Base-by-base conservation (phyloP, 2,888 invertebrate genomes). In the Hemaris fuciformis region DNA sequence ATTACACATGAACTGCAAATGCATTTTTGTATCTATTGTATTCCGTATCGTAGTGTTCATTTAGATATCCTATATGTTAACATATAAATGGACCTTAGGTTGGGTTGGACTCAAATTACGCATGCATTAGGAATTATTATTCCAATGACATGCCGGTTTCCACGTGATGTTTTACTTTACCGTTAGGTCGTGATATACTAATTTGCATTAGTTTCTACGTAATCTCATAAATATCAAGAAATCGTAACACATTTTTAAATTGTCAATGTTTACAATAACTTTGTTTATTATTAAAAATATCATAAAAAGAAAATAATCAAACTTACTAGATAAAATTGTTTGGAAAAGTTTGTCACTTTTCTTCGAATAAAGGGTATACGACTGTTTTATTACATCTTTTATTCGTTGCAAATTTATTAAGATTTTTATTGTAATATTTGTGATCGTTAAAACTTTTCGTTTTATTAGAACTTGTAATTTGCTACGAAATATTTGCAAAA, bases 71-170 rank as follows among this genome's bases (percentile, higher is more conserved):
- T 27, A 53, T 53, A 31, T 18, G 53, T 53, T 53, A 53, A 53
- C 53, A 53, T 53, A 18, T 31, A 53, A 53, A 53, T 53, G 25
- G 5, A 25, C 23, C 25, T 46, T 46, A 23, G 6, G 46, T 46
- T 46, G 13, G 23, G 46, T 46, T 46, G 53, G 53, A 53, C 15
- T 48, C 48, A 27, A 53, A 53, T 53, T 53, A 31, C 53, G 27
- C 53, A 53, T 53, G 53, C 53, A 53, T 53, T 53, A 53, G 31
- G 31, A 53, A 53, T 53, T 53, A 53, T 53, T 53, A 53, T 53
- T 53, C 53, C 31, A 53, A 18, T 53, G 53, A 27, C 53, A 53
- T 18, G 53, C 31, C 31, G 53, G 31, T 27, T 53, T 31, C 53
- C 53, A 53, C 53, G 53, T 53, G 53, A 31, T 53, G 27, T 10